Base-by-base conservation (phyloP, 2,797 vertebrate genomes). In the Octomys mimax region DNA sequence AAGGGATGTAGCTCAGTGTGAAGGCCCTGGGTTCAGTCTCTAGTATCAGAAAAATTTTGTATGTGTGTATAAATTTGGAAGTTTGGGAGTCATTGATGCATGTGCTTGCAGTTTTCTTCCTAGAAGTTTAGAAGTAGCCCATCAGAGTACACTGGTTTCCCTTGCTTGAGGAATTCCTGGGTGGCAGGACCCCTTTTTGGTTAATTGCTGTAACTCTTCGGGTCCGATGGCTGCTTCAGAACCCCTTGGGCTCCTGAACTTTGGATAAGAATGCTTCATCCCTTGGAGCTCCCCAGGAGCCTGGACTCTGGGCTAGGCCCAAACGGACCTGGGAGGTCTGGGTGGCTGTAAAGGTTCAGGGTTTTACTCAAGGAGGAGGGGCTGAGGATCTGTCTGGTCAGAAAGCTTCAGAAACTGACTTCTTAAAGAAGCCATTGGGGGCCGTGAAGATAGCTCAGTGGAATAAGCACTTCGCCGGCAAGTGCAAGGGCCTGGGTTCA, bases 71-170 rank as follows among this genome's bases (percentile, higher is more conserved):
- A 89, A 73, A 49, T 92, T 82, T 49, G 52, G 62, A 5, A 81
- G 54, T 11, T 11, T 7, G 46, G 36, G 33, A 89, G 52, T 79
- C 59, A 59, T 31, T 61, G 36, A 26, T 46, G 24, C 10, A n/a
- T 89, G 19, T 92, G 22, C 49, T 92, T 95, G 16, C 42, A 19
- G 8, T 33, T 6, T 57, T 24, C 77, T 86, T 14, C 49, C 6
- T 89, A 46, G 33, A 85, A 64, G 77, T 86, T 85, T 66, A 92
- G 73, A 42, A 89, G 82, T 70, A 87, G 21, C 16, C 26, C 42
- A 21, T 26, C 22, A 78, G 59, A 16, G 28, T 49, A 28, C 18
- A 68, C 26, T 33, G 13, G 21, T 54, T 62, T 92, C 26, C 64
- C 11, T 31, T 80, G 49, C 28, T 46, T 6, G 71, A 19, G 33